These are phyloP conservation scores for Heliconius eleuchia DNA, from an alignment of 1,140 invertebrate genomes.

Conservation along the genomic window DNA sequence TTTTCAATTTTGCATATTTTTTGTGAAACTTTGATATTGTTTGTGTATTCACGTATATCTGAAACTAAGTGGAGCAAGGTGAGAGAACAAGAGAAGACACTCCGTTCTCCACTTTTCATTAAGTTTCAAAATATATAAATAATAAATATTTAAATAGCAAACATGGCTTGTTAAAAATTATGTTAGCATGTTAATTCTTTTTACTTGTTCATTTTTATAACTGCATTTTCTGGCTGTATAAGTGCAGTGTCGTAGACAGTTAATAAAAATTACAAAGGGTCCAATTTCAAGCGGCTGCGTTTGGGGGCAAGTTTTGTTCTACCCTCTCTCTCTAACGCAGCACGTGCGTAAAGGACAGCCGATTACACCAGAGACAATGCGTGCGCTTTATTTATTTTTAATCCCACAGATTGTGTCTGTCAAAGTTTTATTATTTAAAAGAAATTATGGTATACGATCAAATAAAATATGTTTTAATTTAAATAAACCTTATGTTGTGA, in stretches of 20 bases:
- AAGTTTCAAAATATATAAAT: too few species aligned
- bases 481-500: not conserved
- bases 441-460: not conserved
- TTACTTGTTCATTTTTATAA: not conserved
- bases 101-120: too few species aligned
- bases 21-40: too few species aligned
- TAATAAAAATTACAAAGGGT: conserved; percentile 39
- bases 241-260: conserved; percentile 21
- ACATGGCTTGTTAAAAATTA: not conserved
- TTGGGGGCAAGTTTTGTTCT: conserved; percentile 23
- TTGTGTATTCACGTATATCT: too few species aligned
- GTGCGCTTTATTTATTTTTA: conserved; percentile 38
- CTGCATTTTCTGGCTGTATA: conserved; percentile 1
- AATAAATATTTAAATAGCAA: too few species aligned
- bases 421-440: conserved; percentile 18
- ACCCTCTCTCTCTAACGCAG: conserved; percentile 22
- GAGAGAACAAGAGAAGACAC: too few species aligned
- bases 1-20: not conserved
- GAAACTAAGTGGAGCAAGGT: too few species aligned
- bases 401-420: conserved; percentile 37
- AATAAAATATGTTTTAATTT: not conserved
- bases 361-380: conserved; percentile 36
- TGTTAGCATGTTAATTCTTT: not conserved
- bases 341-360: conserved; percentile 29
- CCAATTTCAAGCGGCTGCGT: conserved; percentile 32